Conservation (phyloP, 30 jellyfish, hydroid and myxozoan species). For the Cassiopea xamachana region DNA sequence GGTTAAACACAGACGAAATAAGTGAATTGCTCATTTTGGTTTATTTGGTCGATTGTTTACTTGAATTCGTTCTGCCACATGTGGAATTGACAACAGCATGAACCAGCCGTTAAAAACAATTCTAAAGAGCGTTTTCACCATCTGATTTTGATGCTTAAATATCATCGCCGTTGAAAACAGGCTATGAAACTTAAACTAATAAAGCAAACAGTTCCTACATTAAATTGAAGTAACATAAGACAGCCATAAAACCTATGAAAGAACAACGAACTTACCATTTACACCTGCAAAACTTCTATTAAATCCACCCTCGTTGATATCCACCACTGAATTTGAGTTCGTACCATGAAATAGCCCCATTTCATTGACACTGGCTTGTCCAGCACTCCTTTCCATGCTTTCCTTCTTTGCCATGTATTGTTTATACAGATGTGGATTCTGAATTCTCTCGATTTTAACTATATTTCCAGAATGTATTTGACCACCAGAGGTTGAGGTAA, state of each 20-base stretch:
- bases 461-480: not conserved
- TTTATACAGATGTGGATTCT: conserved; percentile 44
- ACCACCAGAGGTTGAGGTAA: not conserved
- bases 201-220: too few species aligned
- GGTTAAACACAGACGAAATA: not conserved
- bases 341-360: conserved; percentile 66
- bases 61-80: too few species aligned
- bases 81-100: too few species aligned
- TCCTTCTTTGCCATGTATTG: conserved; percentile 37
- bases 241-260: not conserved
- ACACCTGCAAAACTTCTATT: conserved; percentile 73
- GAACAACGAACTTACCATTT: conserved; percentile 24
- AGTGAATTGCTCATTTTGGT: not conserved
- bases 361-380: conserved; percentile 29
- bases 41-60: too few species aligned
- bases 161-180: too few species aligned
- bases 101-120: too few species aligned
- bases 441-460: conserved; percentile 23
- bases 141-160: too few species aligned
- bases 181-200: too few species aligned
- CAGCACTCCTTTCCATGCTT: conserved; percentile 42
- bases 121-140: too few species aligned
- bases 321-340: not conserved
- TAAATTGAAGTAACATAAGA: not conserved
- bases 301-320: conserved; percentile 60